Base-by-base conservation (phyloP, 2,888 invertebrate genomes). In the Heliconius charithonia region DNA sequence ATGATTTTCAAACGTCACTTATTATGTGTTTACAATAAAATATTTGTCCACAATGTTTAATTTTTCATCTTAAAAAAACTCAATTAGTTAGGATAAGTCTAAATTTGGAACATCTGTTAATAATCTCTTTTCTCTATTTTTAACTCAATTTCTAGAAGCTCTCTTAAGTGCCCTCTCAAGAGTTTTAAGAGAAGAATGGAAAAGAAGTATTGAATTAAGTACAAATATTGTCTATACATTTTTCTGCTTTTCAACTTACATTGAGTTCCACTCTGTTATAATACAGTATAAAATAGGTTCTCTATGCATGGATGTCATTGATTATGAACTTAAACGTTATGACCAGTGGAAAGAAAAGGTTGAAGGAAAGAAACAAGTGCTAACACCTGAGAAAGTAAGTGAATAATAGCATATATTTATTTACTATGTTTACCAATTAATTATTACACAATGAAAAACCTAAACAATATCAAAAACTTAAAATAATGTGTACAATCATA, bases 231-330 rank as follows among this genome's bases (percentile, higher is more conserved):
- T 99, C 83, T 98, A 98, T 90, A 98, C 98, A 86, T 99, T 99
- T 94, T 98, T 99, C 91, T 99, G 99, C 90, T 99, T 99, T 90
- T 99, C 99, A 19, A 98, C 98, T 65, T 99, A 99, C 89, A 97
- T 97, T 86, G 97, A 98, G 88, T 99, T 99, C 94, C 99, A 99
- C 91, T 97, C 97, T 74, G 97, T 99, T 66, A 97, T 99, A 82
- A 96, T 98, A 75, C 98, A 99, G 90, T 99, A 99, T 90, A 99
- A 99, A 96, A 98, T 99, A 89, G 99, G 99, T 71, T 99, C 99
- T 1, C 95, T 99, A 79, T 98, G 98, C 88, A 98, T 99, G 97
- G 98, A 98, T 91, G 97, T 99, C 76, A 97, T 99, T 83, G 99
- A 99, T 88, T 98, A 97, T 93, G 99, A 99, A 92, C 95, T 99